Conservation (phyloP, 1,140 invertebrate genomes). For the Ceratitis capitata region DNA sequence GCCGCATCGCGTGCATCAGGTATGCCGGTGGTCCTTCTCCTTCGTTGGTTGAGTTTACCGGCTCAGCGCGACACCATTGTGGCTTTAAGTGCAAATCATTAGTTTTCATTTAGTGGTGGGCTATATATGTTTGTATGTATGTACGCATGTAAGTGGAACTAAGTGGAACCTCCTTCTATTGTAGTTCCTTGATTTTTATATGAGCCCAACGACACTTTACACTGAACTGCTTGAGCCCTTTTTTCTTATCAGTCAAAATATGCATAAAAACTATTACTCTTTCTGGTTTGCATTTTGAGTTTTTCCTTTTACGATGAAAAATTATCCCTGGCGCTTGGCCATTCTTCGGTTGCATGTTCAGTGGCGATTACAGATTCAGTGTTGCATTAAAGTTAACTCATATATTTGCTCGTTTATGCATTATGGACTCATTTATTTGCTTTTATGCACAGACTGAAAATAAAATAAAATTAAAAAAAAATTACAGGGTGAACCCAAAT, state of each 20-base stretch:
- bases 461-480: too few species aligned
- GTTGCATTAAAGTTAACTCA: not conserved
- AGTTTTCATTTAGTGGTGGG: not conserved
- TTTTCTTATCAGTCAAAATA: not conserved
- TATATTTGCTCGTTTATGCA: not conserved
- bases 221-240: not conserved
- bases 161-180: too few species aligned
- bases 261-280: not conserved
- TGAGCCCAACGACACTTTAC: not conserved
- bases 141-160: too few species aligned
- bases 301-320: not conserved
- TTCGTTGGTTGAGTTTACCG: not conserved
- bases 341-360: not conserved
- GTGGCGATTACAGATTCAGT: not conserved
- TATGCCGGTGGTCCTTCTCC: constrained; percentile 21
- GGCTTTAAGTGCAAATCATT: constrained; percentile 31
- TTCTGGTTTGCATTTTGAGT: too few species aligned
- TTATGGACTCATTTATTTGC: not conserved
- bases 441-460: not conserved
- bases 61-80: not conserved
- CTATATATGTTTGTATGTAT: too few species aligned
- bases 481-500: not conserved
- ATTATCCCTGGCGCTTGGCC: not conserved
- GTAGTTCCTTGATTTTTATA: too few species aligned
- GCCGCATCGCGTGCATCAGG: not conserved